Percentiles rank a stretch among this genome's conserved stretches.
Evolutionary conservation across 2,113 vertebrate species (phyloP).

Genomic region (Condylura cristata): DNA sequence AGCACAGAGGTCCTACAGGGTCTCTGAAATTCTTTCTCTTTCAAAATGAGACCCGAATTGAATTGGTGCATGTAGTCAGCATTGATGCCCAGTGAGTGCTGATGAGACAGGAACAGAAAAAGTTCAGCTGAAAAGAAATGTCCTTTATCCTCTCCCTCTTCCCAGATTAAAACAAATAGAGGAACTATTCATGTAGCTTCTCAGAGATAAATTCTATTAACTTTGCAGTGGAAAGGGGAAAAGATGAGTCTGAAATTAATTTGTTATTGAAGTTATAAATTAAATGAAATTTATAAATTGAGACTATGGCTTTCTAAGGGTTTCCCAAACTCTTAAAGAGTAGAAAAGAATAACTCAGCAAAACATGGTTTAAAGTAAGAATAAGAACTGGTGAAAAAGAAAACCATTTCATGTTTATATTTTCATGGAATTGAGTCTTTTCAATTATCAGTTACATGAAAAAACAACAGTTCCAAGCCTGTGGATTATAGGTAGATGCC

Average conservation of each 20-base stretch:
- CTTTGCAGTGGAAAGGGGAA: not conserved
- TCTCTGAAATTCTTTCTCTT: not conserved
- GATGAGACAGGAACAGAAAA: not conserved
- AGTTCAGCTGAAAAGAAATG: not conserved
- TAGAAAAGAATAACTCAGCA: not conserved
- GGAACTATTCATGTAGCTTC: not conserved
- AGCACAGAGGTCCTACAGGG: not conserved
- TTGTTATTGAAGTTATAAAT: not conserved
- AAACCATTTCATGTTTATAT: conserved; percentile 50
- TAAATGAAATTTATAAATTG: not conserved
- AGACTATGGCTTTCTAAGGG: not conserved
- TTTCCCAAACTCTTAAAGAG: not conserved
- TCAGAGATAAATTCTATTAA: not conserved
- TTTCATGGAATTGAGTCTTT: conserved; percentile 13
- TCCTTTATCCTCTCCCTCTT: not conserved
- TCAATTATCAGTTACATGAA: conserved; percentile 60
- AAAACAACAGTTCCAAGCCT: conserved; percentile 47
- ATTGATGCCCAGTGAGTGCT: not conserved
- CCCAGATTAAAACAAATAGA: not conserved
- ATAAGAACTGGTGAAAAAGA: not conserved
- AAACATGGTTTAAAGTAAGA: conserved; percentile 31
- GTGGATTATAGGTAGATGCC: conserved; percentile 30
- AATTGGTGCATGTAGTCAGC: not conserved
- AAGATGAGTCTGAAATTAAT: not conserved
- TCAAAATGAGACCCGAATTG: not conserved